Evolutionary conservation across 2,113 vertebrate genomes (phyloP), one percentile per base, ranked within the genome.

Genomic region (Okapia johnstoni): DNA sequence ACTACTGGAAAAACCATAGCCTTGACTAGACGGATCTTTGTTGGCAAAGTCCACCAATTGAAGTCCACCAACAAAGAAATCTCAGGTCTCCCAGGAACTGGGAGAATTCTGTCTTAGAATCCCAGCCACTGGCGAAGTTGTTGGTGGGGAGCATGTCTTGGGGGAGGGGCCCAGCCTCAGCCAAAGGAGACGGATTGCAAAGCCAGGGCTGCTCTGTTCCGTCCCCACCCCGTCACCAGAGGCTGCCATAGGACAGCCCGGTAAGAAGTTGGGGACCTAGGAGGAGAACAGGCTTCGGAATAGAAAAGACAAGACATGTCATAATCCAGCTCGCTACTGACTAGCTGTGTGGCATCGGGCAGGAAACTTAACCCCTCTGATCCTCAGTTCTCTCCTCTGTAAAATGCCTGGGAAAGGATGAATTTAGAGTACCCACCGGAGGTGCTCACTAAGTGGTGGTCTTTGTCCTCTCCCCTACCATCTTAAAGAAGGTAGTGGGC

Each of bases 121-220:
- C 30, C 40, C 36, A 73, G 80, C 54, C 9, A 4, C 3, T 7
- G 8, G 12, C 3, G 40, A 21, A 66, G 36, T 7, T 46, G 4
- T 0, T 12, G 21, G 36, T 14, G 54, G 80, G 66, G 28, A 76
- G 28, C 23, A 40, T 14, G 25, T 11, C 0, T 7, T 4, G 15
- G 4, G 21, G 43, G 6, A 2, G 17, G 6, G 1, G 55, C 52
- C 54, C 2, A 1, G 80, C 21, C 52, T 55, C 33, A 3, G 80
- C 33, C 13, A 55, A 11, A 28, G 25, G 48, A 48, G 46, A 54
- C 2, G 6, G 36, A 23, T 19, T n/a, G 85, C 76, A 80, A 79
- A 94, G 58, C 52, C 55, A 54, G 26, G 17, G 28, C 25, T 19
- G 28, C 60, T 61, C 54, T 58, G 50, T 26, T 25, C 36, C 43